Evolutionary conservation across 2,888 invertebrate genomes (phyloP).

Genomic region (Apamea epomidion): DNA sequence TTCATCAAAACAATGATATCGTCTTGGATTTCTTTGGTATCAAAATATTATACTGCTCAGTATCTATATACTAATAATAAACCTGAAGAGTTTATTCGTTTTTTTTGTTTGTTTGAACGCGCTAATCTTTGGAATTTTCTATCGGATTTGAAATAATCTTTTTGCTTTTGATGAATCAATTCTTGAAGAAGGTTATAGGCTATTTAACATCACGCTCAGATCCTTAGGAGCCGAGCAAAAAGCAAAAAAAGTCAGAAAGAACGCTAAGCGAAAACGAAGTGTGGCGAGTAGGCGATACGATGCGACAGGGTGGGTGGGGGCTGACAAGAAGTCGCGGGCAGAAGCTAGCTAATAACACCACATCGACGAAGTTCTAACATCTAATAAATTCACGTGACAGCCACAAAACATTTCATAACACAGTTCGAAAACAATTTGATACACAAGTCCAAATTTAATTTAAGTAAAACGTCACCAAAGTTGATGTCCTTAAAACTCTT

Average conservation of each 20-base stretch:
- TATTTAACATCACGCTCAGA: no score
- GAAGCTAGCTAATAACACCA: conserved; percentile 7
- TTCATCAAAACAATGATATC: not conserved
- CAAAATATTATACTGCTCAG: not conserved
- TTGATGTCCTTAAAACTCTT: conserved; percentile 70
- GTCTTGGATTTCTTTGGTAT: not conserved
- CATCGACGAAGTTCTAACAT: conserved; percentile 13
- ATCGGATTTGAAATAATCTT: not conserved
- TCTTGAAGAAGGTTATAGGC: not conserved
- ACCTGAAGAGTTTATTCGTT: not conserved
- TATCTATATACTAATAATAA: not conserved
- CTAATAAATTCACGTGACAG: conserved; percentile 31
- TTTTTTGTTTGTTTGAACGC: not conserved
- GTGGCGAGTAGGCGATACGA: not conserved
- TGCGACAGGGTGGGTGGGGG: not conserved
- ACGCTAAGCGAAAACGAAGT: not conserved
- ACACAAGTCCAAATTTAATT: conserved; percentile 72
- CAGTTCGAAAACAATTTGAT: conserved; percentile 63
- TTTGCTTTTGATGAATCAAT: not conserved
- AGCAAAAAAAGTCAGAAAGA: rapidly evolving
- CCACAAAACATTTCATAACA: conserved; percentile 61
- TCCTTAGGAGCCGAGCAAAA: not conserved
- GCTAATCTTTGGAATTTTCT: not conserved
- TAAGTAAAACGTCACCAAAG: conserved; percentile 74
- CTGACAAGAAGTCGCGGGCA: not conserved